These are phyloP conservation scores for Scomber japonicus DNA, from an alignment of 2,113 vertebrate genomes.

Conservation along the genomic window DNA sequence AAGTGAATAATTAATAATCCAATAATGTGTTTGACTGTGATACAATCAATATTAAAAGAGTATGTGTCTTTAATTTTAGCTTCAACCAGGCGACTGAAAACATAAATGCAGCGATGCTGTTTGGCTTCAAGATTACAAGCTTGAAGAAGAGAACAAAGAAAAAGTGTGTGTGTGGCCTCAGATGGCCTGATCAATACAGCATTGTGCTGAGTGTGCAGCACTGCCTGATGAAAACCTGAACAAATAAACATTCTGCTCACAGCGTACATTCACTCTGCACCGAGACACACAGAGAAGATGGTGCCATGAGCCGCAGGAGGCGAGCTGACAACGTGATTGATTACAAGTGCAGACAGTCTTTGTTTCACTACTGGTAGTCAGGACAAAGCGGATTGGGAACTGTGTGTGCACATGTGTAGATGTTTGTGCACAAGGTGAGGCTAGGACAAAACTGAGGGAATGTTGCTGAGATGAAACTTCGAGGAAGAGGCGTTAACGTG, in stretches of 20 bases:
- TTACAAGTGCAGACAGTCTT: constrained; percentile 70
- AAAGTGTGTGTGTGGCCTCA: constrained; percentile 48
- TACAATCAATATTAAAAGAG: neutral
- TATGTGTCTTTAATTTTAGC: neutral
- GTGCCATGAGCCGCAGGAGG: constrained; percentile 45
- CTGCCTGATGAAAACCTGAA: constrained; percentile 66
- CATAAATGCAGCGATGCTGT: neutral
- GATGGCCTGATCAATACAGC: constrained; percentile 69
- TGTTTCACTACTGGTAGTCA: constrained; percentile 69
- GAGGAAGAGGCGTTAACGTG: neutral
- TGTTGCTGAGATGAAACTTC: constrained; percentile 22
- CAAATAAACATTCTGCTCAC: constrained; percentile 71
- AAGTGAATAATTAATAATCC: neutral
- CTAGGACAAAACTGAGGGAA: constrained; percentile 38
- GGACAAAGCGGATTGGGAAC: constrained; percentile 59
- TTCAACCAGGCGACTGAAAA: neutral
- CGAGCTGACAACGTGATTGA: constrained; percentile 76
- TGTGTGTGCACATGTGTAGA: constrained; percentile 20
- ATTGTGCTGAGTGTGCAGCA: constrained; percentile 75
- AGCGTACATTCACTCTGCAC: constrained; percentile 38
- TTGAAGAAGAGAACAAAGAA: constrained; percentile 62
- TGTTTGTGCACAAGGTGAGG: constrained; percentile 41
- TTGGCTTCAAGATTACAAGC: neutral
- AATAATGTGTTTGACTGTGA: neutral
- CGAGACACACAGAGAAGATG: constrained; percentile 8